Conservation (phyloP, 2,113 vertebrate genomes). For the Sminthopsis crassicaudata region DNA sequence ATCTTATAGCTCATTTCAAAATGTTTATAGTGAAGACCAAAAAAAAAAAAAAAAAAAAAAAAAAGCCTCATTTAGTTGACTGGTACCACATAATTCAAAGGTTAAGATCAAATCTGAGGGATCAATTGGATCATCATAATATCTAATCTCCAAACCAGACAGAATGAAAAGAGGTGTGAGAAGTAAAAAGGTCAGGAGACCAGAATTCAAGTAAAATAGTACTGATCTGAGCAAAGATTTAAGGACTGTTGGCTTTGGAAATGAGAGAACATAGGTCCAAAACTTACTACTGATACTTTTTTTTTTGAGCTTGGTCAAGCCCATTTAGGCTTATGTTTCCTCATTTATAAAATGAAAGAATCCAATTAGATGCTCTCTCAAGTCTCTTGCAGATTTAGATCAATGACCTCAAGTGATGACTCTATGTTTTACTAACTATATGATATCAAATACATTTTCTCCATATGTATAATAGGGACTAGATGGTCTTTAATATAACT, state of each 20-base stretch:
- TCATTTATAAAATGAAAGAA: background rate
- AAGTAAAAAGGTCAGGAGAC: background rate
- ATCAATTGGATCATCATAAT: background rate
- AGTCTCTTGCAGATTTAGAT: background rate
- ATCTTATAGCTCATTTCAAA: background rate
- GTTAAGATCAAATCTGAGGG: background rate
- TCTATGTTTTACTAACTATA: background rate
- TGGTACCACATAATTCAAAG: background rate
- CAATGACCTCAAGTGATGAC: background rate
- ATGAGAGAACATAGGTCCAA: background rate
- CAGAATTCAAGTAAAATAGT: background rate
- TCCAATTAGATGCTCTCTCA: background rate
- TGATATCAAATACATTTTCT: background rate
- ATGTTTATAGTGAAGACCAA: background rate
- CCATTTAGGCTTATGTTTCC: background rate
- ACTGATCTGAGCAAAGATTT: background rate
- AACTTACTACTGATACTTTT: background rate
- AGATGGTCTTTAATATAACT: background rate
- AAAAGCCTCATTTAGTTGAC: background rate
- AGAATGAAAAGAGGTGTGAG: background rate
- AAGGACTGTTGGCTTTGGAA: background rate
- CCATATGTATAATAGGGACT: background rate
- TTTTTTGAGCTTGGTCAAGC: background rate
- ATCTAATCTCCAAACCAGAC: background rate
- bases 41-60: background rate